Conservation (phyloP, 2,113 vertebrate genomes). For the Hylia prasina region DNA sequence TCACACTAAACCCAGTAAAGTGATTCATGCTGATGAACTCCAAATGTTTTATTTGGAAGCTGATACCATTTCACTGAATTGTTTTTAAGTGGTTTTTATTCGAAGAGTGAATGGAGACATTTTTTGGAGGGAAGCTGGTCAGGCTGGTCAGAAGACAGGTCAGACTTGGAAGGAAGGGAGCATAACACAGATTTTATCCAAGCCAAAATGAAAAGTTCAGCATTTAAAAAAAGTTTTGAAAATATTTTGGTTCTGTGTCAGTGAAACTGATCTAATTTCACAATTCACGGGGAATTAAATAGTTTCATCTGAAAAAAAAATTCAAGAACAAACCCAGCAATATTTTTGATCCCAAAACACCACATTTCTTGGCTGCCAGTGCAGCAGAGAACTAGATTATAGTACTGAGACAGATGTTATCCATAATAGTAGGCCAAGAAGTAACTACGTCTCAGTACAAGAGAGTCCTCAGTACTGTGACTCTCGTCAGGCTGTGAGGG, state of each 20-base stretch:
- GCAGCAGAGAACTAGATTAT: not conserved
- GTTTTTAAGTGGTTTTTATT: slow-evolving; percentile 1
- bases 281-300: not conserved
- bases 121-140: not conserved
- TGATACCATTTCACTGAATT: not conserved
- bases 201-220: not conserved
- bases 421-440: slow-evolving; percentile 16
- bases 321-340: not conserved
- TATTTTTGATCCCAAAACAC: not conserved
- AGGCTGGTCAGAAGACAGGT: slow-evolving; percentile 5
- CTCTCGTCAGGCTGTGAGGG: not conserved
- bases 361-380: slow-evolving; percentile 37
- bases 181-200: not conserved
- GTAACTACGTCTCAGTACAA: not conserved
- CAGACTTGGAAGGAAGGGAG: not conserved
- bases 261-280: slow-evolving; percentile 21
- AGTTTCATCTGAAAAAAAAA: not conserved
- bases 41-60: slow-evolving; percentile 51
- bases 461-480: not conserved
- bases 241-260: slow-evolving; percentile 18
- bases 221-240: not conserved
- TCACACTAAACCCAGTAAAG: not conserved
- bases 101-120: not conserved
- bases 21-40: slow-evolving; percentile 32
- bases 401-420: slow-evolving; percentile 42